phyloP scores from a whole-genome alignment of 2,113 vertebrate genomes.

The Collichthys lucidus region DNA sequence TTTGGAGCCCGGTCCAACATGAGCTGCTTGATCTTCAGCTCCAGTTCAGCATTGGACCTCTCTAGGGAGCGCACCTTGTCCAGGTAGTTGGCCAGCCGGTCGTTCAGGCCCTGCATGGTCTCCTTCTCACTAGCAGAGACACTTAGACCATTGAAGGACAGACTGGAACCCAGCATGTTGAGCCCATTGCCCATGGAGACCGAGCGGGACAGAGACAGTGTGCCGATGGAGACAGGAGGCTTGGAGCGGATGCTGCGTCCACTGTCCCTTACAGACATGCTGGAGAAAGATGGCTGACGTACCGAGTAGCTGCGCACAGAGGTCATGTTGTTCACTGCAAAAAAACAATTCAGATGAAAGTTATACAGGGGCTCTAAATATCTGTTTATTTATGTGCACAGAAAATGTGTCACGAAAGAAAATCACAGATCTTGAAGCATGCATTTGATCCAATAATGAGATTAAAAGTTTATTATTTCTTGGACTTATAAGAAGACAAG shows the following conservation, averaged over 20 bases:
- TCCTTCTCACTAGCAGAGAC: slow-evolving; percentile 85
- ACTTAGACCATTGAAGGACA: slow-evolving; percentile 71
- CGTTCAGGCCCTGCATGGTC: slow-evolving; percentile 92
- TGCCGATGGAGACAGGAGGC: slow-evolving; percentile 47
- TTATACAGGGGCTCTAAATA: not conserved
- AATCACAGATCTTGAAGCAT: not conserved
- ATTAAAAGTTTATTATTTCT: not conserved
- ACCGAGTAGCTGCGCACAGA: slow-evolving; percentile 74
- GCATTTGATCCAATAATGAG: not conserved
- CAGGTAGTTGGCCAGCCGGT: slow-evolving; percentile 88
- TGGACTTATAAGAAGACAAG: not conserved
- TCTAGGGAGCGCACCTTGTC: slow-evolving; percentile 86
- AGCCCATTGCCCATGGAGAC: slow-evolving; percentile 83
- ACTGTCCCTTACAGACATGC: slow-evolving; percentile 77
- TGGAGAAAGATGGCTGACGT: slow-evolving; percentile 81
- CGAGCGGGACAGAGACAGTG: slow-evolving; percentile 75
- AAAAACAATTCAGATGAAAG: not conserved
- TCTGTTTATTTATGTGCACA: not conserved
- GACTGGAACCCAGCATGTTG: slow-evolving; percentile 73
- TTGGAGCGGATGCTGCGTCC: slow-evolving; percentile 75
- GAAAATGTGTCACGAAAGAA: not conserved
- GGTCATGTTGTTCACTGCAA: slow-evolving; percentile 75
- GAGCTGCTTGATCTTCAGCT: slow-evolving; percentile 87
- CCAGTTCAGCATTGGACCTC: slow-evolving; percentile 85
- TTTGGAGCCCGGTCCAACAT: slow-evolving; percentile 81